Evolutionary conservation across 2,888 invertebrate genomes (phyloP).

Genomic region (Mythimna impura): DNA sequence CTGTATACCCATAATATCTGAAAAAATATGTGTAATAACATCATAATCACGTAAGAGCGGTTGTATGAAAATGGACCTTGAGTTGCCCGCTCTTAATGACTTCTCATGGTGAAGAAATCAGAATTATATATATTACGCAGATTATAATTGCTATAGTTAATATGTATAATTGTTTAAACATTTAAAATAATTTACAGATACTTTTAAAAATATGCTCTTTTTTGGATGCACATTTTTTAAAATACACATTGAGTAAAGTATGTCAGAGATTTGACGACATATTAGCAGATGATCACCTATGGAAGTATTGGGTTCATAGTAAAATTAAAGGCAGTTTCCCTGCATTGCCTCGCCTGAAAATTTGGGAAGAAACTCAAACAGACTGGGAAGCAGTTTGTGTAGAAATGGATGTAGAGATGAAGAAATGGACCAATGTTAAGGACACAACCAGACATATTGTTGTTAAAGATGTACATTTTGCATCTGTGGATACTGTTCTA

Average conservation of each 20-base stretch:
- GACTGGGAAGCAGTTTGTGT: conserved; percentile 91
- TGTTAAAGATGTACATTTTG: conserved; percentile 89
- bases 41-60: too few species aligned
- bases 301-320: conserved; percentile 89
- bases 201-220: conserved; percentile 91
- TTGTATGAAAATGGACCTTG: too few species aligned
- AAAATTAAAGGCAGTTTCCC: conserved; percentile 83
- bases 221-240: conserved; percentile 89
- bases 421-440: conserved; percentile 88
- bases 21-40: too few species aligned
- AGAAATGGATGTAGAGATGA: conserved; percentile 90
- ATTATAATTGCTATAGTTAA: neutral
- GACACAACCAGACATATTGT: conserved; percentile 86
- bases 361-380: conserved; percentile 81
- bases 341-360: conserved; percentile 78
- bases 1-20: too few species aligned
- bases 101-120: too few species aligned
- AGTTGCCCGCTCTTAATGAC: too few species aligned
- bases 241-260: conserved; percentile 87
- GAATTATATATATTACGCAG: neutral
- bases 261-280: conserved; percentile 90
- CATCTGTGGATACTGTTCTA: conserved; percentile 90
- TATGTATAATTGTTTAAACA: neutral
- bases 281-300: conserved; percentile 89
- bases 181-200: conserved; percentile 83